Evolutionary conservation across 2,797 vertebrate species (phyloP).

Genomic region (Alauda arvensis): DNA sequence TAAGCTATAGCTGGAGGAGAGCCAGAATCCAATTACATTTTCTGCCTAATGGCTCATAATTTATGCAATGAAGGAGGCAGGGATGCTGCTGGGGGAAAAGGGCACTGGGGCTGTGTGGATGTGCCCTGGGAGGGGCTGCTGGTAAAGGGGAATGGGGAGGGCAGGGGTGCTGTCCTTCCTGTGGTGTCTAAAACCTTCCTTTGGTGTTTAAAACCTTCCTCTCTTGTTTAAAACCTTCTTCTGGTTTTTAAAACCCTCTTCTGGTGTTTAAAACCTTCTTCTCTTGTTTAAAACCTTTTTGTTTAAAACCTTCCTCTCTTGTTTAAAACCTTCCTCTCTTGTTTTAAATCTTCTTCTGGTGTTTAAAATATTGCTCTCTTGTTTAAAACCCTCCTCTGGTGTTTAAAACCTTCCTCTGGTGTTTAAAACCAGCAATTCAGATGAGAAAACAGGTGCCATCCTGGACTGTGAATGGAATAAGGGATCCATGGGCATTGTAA

Average conservation of each 20-base stretch:
- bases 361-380: not conserved
- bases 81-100: not conserved
- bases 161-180: not conserved
- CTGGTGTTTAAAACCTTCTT: not conserved
- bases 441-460: not conserved
- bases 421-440: not conserved
- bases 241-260: not conserved
- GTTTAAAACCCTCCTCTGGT: not conserved
- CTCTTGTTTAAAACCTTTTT: not conserved
- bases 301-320: not conserved
- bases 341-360: fast-evolving
- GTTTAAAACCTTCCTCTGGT: not conserved
- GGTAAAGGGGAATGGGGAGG: too few relatives aligned
- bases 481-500: not conserved
- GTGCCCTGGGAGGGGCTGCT: not conserved
- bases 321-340: too few relatives aligned
- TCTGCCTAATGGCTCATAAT: conserved; percentile 43
- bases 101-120: not conserved
- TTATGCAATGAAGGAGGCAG: not conserved
- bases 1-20: conserved; percentile 16
- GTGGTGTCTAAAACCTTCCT: not conserved
- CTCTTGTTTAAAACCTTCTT: too few relatives aligned
- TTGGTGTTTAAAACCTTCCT: not conserved
- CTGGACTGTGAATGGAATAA: not conserved
- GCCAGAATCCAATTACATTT: conserved; percentile 35